Base-by-base conservation (phyloP, 2,113 vertebrate genomes). In the Micromys minutus region DNA sequence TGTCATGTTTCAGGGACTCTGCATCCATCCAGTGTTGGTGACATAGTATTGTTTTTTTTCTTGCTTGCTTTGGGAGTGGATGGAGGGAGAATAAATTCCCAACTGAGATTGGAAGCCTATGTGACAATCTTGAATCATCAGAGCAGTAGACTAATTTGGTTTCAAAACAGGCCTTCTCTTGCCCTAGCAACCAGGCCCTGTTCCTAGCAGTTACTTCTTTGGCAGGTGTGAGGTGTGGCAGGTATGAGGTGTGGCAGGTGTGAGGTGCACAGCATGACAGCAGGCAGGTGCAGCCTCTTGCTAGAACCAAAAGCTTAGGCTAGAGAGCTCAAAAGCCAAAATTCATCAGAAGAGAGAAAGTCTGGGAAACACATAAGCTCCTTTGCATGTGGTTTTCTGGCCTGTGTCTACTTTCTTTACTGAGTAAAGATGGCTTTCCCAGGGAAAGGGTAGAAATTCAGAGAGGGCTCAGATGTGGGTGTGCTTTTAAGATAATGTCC, bases 141-240 rank as follows among this genome's bases (percentile, higher is more conserved):
- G 2, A n/a, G 26, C 34, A 24, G 59, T 8, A 21, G 31, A 36
- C 1, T 3, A 21, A 31, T 61, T 50, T 19, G 50, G 7, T 52
- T 12, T 59, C 17, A 59, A 7, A 59, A 31, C 3, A 0, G 21
- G 39, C 45, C 29, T 36, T 4, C 3, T 24, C 7, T 24, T 7
- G 1, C 7, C 61, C 55, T 9, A 22, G 1, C 16, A 12, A 13
- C 5, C 22, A 0, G 2, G 6, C 21, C n/a, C 36, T 57, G 50
- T n/a, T 52, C 55, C 72, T 45, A 36, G 26, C 0, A 21, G 7
- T 10, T 11, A 11, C 36, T 24, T 72, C 42, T 57, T 67, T 7
- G 0, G 45, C 81, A 81, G 79, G 36, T 81, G 79, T 3, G 3
- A 39, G 0, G 52, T 24, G 52, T 80, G 50, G 61, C 59, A 16